Conservation (phyloP, 2,113 vertebrate species). For the Eretmodus cyanostictus region DNA sequence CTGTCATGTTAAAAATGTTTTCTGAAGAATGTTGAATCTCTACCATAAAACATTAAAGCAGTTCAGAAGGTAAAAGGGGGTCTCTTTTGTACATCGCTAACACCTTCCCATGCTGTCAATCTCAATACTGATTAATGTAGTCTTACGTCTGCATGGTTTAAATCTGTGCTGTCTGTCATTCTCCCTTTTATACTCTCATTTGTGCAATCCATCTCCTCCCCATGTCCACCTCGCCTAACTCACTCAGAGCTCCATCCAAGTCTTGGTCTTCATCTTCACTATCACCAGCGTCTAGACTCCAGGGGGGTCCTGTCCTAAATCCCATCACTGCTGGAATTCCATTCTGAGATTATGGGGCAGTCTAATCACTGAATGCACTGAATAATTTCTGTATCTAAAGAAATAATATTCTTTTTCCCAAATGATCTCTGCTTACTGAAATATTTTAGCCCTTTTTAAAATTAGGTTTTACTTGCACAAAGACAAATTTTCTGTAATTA, state of each 20-base stretch:
- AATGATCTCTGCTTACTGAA: background rate
- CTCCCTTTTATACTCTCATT: background rate
- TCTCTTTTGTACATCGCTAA: background rate
- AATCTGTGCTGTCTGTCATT: background rate
- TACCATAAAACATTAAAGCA: background rate
- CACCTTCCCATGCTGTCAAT: background rate
- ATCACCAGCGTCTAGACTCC: background rate
- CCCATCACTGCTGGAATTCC: background rate
- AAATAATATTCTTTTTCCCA: background rate
- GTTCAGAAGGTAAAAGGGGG: background rate
- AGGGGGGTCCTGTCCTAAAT: background rate
- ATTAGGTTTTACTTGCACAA: background rate
- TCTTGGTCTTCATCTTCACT: background rate
- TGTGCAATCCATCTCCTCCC: background rate
- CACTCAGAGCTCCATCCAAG: background rate
- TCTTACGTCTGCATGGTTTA: background rate
- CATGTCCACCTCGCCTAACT: background rate
- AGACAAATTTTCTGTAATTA: background rate
- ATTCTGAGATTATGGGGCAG: background rate
- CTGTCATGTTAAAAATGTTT: background rate
- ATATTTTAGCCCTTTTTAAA: background rate
- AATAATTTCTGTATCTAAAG: background rate
- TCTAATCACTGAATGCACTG: background rate
- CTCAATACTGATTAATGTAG: background rate
- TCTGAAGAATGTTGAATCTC: background rate